phyloP scores from a whole-genome alignment of 1,140 invertebrate species.

The Anagrus nilaparvatae region DNA sequence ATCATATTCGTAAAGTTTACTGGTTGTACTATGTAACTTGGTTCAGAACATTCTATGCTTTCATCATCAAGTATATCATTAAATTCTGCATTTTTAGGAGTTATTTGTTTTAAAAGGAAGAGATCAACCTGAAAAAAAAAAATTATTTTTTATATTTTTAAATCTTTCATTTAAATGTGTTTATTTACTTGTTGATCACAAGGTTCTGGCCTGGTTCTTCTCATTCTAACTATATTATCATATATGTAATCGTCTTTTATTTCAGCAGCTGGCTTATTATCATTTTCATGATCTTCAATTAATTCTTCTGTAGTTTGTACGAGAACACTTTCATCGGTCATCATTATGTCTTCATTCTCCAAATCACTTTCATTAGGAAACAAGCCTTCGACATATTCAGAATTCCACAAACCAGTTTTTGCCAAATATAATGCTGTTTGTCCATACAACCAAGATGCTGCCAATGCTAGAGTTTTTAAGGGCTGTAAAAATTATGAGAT shows the following conservation, averaged over 20 bases:
- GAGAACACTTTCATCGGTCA: slow-evolving; percentile 17
- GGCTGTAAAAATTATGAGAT: slow-evolving; percentile 30
- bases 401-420: slow-evolving; percentile 34
- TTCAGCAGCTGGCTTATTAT: slow-evolving; percentile 39
- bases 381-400: slow-evolving; percentile 32
- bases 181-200: slow-evolving; percentile 61
- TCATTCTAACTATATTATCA: slow-evolving; percentile 54
- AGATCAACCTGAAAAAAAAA: slow-evolving; percentile 29
- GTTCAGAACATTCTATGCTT: slow-evolving; percentile 39
- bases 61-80: slow-evolving; percentile 30
- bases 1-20: slow-evolving; percentile 77
- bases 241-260: slow-evolving; percentile 43
- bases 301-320: slow-evolving; percentile 30
- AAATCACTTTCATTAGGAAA: slow-evolving; percentile 39
- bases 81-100: slow-evolving; percentile 23
- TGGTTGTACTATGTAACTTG: slow-evolving; percentile 63
- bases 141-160: too few species aligned
- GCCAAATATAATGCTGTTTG: slow-evolving; percentile 39
- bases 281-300: slow-evolving; percentile 29
- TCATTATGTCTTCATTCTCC: slow-evolving; percentile 31
- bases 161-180: too few species aligned
- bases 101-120: slow-evolving; percentile 33
- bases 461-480: slow-evolving; percentile 31
- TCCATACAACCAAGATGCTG: slow-evolving; percentile 40
- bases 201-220: slow-evolving; percentile 64